phyloP scores from a whole-genome alignment of 64 coral and sea anemone genomes.

The Montipora efflorescens region DNA sequence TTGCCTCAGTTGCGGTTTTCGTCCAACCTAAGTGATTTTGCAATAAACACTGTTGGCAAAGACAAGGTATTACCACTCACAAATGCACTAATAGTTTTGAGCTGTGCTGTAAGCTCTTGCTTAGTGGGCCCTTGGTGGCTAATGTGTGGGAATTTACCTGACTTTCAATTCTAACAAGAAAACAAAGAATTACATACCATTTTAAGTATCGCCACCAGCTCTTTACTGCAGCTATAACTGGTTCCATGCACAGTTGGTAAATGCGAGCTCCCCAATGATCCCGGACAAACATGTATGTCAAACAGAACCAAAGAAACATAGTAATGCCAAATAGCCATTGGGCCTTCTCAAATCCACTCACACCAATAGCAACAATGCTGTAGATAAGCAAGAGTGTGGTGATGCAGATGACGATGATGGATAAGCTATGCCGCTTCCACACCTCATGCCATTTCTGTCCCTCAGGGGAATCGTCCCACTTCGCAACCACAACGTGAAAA shows the following conservation, averaged over 20 bases:
- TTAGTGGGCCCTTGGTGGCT: no score
- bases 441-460: conserved; percentile 36
- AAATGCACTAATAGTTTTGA: no score
- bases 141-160: background rate
- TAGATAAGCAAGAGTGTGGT: conserved; percentile 63
- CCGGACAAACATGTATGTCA: conserved; percentile 80
- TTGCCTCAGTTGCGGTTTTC: no score
- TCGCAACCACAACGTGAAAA: conserved; percentile 59
- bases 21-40: no score
- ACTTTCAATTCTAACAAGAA: background rate
- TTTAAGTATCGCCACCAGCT: conserved; percentile 77
- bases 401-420: conserved; percentile 35
- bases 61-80: no score
- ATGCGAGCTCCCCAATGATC: conserved; percentile 76
- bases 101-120: no score
- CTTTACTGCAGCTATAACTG: conserved; percentile 38
- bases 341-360: conserved; percentile 88
- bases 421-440: conserved; percentile 71
- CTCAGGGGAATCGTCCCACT: conserved; percentile 77
- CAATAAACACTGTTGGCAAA: no score
- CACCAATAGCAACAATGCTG: conserved; percentile 72
- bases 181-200: conserved; percentile 71
- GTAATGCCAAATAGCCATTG: conserved; percentile 78
- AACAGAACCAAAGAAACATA: conserved; percentile 79
- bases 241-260: conserved; percentile 60